A percentile compares a stretch with the other conserved stretches of the same genome.
Conservation (phyloP, 2,888 invertebrate species). For the Conchocele bisecta region DNA sequence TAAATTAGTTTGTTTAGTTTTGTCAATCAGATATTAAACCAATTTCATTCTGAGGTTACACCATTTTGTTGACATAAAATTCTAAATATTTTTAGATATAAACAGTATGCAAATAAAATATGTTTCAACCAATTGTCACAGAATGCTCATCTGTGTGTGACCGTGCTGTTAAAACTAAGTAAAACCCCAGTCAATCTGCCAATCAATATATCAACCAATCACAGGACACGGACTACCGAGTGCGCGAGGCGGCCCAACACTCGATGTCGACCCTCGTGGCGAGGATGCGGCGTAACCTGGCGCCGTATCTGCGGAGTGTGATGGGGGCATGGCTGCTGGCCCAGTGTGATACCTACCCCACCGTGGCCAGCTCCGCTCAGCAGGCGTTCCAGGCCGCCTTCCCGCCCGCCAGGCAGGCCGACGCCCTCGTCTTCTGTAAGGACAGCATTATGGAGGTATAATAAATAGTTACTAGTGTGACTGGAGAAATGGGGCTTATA, state of each 20-base stretch:
- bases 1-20: too few species aligned
- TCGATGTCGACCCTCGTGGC: slow-evolving; percentile 87
- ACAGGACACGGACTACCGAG: slow-evolving; percentile 90
- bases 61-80: background rate
- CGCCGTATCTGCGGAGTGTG: slow-evolving; percentile 90
- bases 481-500: too few species aligned
- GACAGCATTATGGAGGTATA: slow-evolving; percentile 88
- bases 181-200: background rate
- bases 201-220: background rate
- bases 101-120: too few species aligned
- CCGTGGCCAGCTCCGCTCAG: slow-evolving; percentile 89
- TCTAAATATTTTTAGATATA: background rate
- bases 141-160: too few species aligned
- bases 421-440: slow-evolving; percentile 92
- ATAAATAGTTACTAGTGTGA: too few species aligned
- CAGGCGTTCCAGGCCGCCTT: slow-evolving; percentile 89
- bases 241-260: slow-evolving; percentile 90
- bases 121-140: too few species aligned
- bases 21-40: too few species aligned
- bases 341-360: slow-evolving; percentile 93
- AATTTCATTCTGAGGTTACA: background rate
- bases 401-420: slow-evolving; percentile 89
- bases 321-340: slow-evolving; percentile 93
- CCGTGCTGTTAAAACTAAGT: background rate
- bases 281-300: slow-evolving; percentile 89